These are phyloP conservation scores for Samia ricini DNA, from an alignment of 1,140 invertebrate species.

Conservation along the genomic window DNA sequence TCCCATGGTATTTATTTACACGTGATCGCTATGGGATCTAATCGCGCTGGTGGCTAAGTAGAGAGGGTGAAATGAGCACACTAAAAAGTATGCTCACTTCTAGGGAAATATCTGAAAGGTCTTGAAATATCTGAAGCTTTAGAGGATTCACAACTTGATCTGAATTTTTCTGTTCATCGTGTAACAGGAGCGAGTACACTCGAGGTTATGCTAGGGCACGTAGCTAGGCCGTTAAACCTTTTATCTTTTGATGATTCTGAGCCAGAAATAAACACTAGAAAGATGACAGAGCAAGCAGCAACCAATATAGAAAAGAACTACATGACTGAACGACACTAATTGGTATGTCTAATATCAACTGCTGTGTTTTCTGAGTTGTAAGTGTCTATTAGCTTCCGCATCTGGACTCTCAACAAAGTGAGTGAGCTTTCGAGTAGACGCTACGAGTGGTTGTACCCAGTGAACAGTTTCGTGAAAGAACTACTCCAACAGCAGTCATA, in stretches of 20 bases:
- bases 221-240: conserved; percentile 22
- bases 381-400: too few relatives aligned
- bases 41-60: conserved; percentile 35
- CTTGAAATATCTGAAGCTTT: conserved; percentile 27
- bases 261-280: conserved; percentile 9
- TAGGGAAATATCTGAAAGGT: conserved; percentile 10
- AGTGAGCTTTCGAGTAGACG: too few relatives aligned
- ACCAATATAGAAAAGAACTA: conserved; percentile 11
- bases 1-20: conserved; percentile 30
- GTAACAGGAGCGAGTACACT: conserved; percentile 19
- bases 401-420: too few relatives aligned
- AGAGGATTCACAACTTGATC: conserved; percentile 15
- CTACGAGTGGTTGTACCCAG: too few relatives aligned
- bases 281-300: conserved; percentile 15
- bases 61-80: conserved; percentile 42
- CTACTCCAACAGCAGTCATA: too few relatives aligned
- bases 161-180: conserved; percentile 19
- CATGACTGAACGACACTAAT: conserved; percentile 15
- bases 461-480: too few relatives aligned
- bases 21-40: conserved; percentile 36
- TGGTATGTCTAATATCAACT: too few relatives aligned
- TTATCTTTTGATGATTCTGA: conserved; percentile 12
- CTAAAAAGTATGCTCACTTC: conserved; percentile 20
- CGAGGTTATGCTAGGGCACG: conserved; percentile 22
- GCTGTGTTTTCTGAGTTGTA: too few relatives aligned